Conservation (phyloP, 2,888 invertebrate genomes). For the Quadroppia sp. region DNA sequence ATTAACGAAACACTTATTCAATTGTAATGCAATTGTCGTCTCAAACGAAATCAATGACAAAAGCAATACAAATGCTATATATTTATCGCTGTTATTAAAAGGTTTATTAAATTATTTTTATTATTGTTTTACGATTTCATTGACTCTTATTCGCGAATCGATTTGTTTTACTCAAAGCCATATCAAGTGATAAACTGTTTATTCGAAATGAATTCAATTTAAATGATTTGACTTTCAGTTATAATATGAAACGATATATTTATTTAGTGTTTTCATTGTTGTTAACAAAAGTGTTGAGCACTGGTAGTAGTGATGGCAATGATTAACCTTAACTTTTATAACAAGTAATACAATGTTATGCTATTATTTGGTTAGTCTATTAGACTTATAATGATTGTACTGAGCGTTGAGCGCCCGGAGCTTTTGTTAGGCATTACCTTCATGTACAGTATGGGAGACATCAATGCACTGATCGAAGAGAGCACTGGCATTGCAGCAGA, state of each 20-base stretch:
- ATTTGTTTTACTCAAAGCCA: neutral
- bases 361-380: slow-evolving; percentile 30
- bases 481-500: slow-evolving; percentile 16
- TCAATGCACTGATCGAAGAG: neutral
- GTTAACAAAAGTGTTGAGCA: slow-evolving; percentile 3
- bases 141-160: neutral
- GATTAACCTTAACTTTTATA: slow-evolving; percentile 14
- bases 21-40: neutral
- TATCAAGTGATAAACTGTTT: no score
- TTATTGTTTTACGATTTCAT: neutral
- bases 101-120: neutral
- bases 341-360: neutral
- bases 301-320: neutral
- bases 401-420: neutral
- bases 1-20: neutral
- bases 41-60: slow-evolving; percentile 20
- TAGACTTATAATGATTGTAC: slow-evolving; percentile 1
- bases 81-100: no score
- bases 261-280: neutral
- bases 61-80: neutral
- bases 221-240: neutral
- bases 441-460: neutral
- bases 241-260: neutral
- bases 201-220: neutral
- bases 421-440: slow-evolving; percentile 1